phyloP scores from a whole-genome alignment of 2,888 invertebrate species.

The Volucella zonaria region DNA sequence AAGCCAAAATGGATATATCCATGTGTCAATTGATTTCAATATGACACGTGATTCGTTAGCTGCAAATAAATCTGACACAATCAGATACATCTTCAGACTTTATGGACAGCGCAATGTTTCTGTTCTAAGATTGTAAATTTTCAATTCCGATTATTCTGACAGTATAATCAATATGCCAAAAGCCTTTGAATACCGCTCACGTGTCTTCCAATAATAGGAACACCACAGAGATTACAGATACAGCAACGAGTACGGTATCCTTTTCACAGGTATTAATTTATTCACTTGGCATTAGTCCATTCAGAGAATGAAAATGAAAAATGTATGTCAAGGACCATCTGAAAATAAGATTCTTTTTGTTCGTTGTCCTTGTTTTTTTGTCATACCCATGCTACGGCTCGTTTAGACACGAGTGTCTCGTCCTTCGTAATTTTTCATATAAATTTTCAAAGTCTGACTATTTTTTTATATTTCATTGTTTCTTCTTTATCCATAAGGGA shows the following conservation, averaged over 20 bases:
- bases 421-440: conserved; percentile 59
- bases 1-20: too few species aligned
- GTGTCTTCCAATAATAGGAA: conserved; percentile 13
- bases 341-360: background rate
- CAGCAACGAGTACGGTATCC: background rate
- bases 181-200: conserved; percentile 15
- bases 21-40: too few species aligned
- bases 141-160: too few species aligned
- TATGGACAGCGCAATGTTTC: too few species aligned
- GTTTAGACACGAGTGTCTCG: conserved; percentile 12
- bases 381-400: background rate
- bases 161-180: conserved; percentile 23
- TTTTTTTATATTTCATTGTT: conserved; percentile 36
- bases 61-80: too few species aligned
- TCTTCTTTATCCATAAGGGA: conserved; percentile 27
- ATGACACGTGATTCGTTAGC: too few species aligned
- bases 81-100: too few species aligned
- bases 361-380: background rate
- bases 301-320: conserved; percentile 51
- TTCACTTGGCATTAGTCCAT: conserved; percentile 65
- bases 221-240: conserved; percentile 38
- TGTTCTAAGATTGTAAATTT: too few species aligned
- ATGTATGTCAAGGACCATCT: conserved; percentile 61
- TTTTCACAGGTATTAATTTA: conserved; percentile 60
- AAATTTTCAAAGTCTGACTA: conserved; percentile 39